A percentile compares a stretch with the other conserved stretches of the same genome.
phyloP scores from a whole-genome alignment of 92 coral and sea anemone genomes.

The Palythoa grandis region DNA sequence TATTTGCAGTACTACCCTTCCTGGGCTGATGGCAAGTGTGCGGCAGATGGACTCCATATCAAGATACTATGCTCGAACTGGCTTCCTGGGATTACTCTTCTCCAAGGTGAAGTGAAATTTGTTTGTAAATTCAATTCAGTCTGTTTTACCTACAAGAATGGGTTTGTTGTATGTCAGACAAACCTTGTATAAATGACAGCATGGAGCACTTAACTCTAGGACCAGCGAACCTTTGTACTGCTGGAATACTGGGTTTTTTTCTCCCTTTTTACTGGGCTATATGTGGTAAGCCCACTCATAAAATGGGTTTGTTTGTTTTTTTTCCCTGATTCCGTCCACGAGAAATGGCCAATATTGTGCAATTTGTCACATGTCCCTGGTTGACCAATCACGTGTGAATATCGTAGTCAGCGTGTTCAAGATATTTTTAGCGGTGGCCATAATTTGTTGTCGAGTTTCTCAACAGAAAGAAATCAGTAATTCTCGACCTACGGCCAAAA shows the following conservation, averaged over 20 bases:
- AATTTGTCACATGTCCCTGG: too few relatives aligned
- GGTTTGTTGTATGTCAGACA: not conserved
- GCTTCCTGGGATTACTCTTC: slow-evolving; percentile 90
- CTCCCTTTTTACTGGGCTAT: not conserved
- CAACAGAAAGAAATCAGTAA: too few relatives aligned
- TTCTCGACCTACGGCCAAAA: too few relatives aligned
- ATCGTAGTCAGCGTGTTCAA: too few relatives aligned
- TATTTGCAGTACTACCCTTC: slow-evolving; percentile 83
- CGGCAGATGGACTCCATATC: slow-evolving; percentile 98
- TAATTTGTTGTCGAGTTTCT: too few relatives aligned
- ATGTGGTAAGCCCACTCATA: too few relatives aligned
- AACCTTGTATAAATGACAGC: not conserved
- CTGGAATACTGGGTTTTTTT: not conserved
- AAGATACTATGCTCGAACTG: slow-evolving; percentile 95
- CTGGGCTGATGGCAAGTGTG: slow-evolving; percentile 96
- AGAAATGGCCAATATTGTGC: too few relatives aligned
- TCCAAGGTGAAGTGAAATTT: slow-evolving; percentile 69
- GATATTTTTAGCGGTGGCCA: too few relatives aligned
- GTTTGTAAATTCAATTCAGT: not conserved
- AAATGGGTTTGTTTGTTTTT: too few relatives aligned
- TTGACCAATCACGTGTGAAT: too few relatives aligned
- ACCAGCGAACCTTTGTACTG: not conserved
- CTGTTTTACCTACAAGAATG: not conserved
- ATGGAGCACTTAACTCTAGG: not conserved
- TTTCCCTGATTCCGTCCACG: too few relatives aligned